phyloP scores from a whole-genome alignment of 2,888 invertebrate species.

The Timema cristinae region DNA sequence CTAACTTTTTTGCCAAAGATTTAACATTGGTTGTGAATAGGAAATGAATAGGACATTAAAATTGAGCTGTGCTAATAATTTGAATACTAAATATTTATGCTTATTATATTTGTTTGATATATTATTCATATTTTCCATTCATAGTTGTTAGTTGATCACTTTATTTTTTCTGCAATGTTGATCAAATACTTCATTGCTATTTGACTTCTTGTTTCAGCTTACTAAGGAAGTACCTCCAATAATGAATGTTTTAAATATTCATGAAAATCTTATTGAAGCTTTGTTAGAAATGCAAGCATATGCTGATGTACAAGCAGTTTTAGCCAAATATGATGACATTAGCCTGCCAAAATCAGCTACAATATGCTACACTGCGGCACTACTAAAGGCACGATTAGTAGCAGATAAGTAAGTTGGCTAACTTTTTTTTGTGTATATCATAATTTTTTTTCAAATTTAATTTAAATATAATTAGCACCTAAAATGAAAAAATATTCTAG shows the following conservation, averaged over 20 bases:
- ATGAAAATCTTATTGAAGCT: constrained; percentile 95
- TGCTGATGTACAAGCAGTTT: constrained; percentile 90
- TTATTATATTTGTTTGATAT: too few species aligned
- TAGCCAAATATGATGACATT: constrained; percentile 92
- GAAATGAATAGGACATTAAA: too few species aligned
- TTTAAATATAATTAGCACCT: background rate
- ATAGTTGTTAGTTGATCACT: background rate
- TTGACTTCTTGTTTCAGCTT: constrained; percentile 49
- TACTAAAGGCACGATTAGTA: constrained; percentile 88
- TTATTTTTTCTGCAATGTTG: background rate
- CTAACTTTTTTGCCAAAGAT: too few species aligned
- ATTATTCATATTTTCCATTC: too few species aligned
- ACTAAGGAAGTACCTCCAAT: constrained; percentile 95
- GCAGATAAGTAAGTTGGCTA: constrained; percentile 63
- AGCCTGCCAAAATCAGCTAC: constrained; percentile 92
- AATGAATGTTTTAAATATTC: constrained; percentile 88
- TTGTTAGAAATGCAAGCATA: constrained; percentile 94
- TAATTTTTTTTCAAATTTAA: background rate
- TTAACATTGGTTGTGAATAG: too few species aligned
- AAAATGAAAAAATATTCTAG: too few species aligned
- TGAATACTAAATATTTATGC: too few species aligned
- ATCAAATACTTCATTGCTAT: too few species aligned
- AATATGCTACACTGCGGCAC: constrained; percentile 90
- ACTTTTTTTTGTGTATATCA: background rate
- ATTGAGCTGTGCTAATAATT: too few species aligned